A percentile compares a stretch with the other conserved stretches of the same genome.
phyloP scores from a whole-genome alignment of 2,113 vertebrate genomes.

The Bos javanicus region DNA sequence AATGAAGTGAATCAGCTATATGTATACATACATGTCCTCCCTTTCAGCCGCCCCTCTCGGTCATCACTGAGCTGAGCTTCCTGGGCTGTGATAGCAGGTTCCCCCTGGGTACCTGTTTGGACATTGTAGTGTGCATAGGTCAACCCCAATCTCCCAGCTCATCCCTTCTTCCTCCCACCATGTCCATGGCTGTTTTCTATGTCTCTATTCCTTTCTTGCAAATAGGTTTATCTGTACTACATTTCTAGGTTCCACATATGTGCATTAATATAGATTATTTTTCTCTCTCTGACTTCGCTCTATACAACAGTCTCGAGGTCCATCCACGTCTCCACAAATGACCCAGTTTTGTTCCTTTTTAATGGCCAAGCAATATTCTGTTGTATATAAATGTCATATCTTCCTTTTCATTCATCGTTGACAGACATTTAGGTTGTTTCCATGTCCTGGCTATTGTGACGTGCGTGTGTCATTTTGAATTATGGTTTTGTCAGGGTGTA shows the following conservation, averaged over 20 bases:
- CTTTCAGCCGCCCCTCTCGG: fast-evolving
- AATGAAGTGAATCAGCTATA: background rate
- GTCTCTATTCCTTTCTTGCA: background rate
- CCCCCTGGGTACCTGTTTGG: background rate
- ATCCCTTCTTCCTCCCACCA: background rate
- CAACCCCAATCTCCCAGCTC: background rate
- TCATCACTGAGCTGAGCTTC: background rate
- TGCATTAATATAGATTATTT: background rate
- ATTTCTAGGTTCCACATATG: background rate
- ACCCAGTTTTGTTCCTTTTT: background rate
- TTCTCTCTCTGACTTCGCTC: background rate
- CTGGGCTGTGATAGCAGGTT: background rate
- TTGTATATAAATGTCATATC: fast-evolving
- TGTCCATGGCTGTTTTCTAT: background rate
- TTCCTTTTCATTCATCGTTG: background rate
- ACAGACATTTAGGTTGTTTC: background rate
- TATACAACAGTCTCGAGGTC: background rate
- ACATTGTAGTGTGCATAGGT: background rate
- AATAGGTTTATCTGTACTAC: background rate
- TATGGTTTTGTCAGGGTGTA: background rate
- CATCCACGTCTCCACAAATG: background rate
- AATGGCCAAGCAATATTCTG: fast-evolving
- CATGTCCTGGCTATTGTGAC: background rate
- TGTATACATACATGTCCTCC: background rate
- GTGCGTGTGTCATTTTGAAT: fast-evolving